These are phyloP conservation scores for Kradibia gibbosae DNA, from an alignment of 1,140 invertebrate species.

Conservation along the genomic window DNA sequence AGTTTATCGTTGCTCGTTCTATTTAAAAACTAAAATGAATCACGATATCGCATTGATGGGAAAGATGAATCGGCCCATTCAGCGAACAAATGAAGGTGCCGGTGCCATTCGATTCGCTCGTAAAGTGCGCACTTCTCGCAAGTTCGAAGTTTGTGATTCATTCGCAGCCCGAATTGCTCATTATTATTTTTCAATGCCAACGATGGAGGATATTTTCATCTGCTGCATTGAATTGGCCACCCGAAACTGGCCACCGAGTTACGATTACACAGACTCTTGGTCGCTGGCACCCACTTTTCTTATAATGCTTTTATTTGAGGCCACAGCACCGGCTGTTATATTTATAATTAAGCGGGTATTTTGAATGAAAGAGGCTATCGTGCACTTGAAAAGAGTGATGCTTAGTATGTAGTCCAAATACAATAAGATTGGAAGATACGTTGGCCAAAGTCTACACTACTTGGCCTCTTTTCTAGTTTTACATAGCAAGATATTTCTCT, in stretches of 20 bases:
- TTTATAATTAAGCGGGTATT: too few relatives aligned
- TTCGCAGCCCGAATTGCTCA: neutral
- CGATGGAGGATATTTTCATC: neutral
- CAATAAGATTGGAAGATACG: too few relatives aligned
- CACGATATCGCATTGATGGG: neutral
- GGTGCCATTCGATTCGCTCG: too few relatives aligned
- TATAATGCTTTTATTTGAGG: neutral
- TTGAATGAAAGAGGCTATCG: too few relatives aligned
- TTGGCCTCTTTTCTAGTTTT: too few relatives aligned
- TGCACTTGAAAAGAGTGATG: too few relatives aligned
- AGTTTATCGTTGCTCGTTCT: neutral
- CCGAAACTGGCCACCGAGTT: neutral
- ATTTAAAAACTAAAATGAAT: neutral
- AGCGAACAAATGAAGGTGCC: too few relatives aligned
- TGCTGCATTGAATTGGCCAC: neutral
- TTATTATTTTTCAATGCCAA: neutral
- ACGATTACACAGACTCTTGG: too few relatives aligned
- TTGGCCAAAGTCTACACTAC: too few relatives aligned
- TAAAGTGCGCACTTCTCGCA: neutral
- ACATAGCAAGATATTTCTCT: too few relatives aligned
- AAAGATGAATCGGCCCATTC: neutral
- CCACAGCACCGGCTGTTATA: too few relatives aligned
- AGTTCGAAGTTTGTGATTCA: conserved; percentile 4
- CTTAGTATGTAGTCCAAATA: too few relatives aligned
- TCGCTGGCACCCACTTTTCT: neutral